These are phyloP conservation scores for Leptobrachium leishanense DNA, from an alignment of 2,113 vertebrate species.

Conservation along the genomic window DNA sequence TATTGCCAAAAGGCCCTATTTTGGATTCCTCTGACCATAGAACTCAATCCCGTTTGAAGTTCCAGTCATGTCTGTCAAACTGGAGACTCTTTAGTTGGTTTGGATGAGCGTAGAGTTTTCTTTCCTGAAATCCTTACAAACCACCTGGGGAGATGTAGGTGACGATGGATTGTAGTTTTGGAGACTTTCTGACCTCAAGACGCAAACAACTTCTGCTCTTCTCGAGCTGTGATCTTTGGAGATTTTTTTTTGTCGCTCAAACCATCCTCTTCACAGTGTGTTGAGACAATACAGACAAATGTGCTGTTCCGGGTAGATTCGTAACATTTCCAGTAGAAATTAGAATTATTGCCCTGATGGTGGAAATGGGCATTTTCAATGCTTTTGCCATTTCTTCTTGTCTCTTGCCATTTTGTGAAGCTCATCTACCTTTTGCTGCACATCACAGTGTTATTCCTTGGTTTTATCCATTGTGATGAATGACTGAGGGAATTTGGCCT, in stretches of 20 bases:
- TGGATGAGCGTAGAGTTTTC: not conserved
- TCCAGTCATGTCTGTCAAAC: not conserved
- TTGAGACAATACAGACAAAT: not conserved
- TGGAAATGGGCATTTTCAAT: too few relatives aligned
- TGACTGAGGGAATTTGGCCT: not conserved
- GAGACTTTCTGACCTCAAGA: not conserved
- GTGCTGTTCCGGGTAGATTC: too few relatives aligned
- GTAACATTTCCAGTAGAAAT: too few relatives aligned
- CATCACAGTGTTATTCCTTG: not conserved
- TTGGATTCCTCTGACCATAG: not conserved
- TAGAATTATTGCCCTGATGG: too few relatives aligned
- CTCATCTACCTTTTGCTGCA: not conserved
- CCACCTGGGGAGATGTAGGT: not conserved
- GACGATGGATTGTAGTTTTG: not conserved
- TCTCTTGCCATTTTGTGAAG: not conserved
- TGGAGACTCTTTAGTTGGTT: not conserved
- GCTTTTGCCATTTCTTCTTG: too few relatives aligned
- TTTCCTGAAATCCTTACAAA: not conserved
- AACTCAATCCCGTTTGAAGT: not conserved
- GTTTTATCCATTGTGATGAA: not conserved
- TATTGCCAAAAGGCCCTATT: not conserved
- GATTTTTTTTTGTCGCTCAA: not conserved
- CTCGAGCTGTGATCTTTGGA: not conserved
- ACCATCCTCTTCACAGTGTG: not conserved
- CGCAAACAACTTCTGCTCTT: not conserved